Evolutionary conservation across 2,113 vertebrate genomes (phyloP).

Genomic region (Ahaetulla prasina): DNA sequence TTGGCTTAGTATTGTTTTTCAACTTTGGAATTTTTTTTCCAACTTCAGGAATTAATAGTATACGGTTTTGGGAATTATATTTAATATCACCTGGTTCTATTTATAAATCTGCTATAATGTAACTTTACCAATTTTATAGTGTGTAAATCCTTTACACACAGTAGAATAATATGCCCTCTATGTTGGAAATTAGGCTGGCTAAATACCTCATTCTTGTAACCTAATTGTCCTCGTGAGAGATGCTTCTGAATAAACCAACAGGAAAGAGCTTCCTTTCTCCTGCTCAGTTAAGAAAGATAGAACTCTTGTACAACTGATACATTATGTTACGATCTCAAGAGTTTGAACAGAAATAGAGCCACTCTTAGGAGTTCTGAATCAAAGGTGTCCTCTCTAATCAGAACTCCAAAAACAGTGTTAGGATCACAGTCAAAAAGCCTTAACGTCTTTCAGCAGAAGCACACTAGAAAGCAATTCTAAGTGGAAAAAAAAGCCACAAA

Average conservation of each 20-base stretch:
- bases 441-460: constrained; percentile 66
- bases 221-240: not conserved
- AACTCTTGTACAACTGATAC: constrained; percentile 7
- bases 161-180: constrained; percentile 18
- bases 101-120: not conserved
- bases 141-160: constrained; percentile 41
- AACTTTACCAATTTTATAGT: constrained; percentile 31
- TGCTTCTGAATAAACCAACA: constrained; percentile 3
- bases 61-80: not conserved
- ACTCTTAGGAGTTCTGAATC: constrained; percentile 10
- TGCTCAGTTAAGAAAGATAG: constrained; percentile 13
- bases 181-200: not conserved
- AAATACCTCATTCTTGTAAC: constrained; percentile 25
- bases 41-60: not conserved
- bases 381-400: not conserved
- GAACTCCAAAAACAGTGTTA: not conserved
- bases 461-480: constrained; percentile 73
- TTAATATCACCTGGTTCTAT: not conserved
- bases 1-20: not conserved
- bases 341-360: not conserved
- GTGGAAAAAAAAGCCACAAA: constrained; percentile 63
- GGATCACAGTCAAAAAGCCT: constrained; percentile 41
- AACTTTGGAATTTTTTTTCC: not conserved
- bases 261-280: constrained; percentile 19
- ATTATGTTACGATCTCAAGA: constrained; percentile 19